Evolutionary conservation across 2,113 vertebrate species (phyloP), one percentile per base, ranked within the genome.

Genomic region (Perognathus longimembris): DNA sequence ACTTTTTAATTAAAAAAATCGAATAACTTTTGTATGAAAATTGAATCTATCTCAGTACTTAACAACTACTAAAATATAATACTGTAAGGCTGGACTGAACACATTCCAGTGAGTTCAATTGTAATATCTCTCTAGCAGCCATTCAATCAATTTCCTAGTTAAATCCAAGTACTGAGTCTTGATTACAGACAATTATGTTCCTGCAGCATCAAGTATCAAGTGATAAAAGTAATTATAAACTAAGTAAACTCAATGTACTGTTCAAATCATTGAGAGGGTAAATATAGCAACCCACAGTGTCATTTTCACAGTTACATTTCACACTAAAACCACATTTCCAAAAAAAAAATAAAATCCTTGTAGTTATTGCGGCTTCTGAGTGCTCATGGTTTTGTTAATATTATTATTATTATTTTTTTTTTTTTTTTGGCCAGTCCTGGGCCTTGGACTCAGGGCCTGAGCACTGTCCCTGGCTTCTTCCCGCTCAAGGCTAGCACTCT

Each of bases 281-380:
- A 94, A 96, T 94, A 96, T 94, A 96, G 86, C 18, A 22, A 32
- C 38, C 30, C 67, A 59, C 80, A 87, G 87, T 95, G 57, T 86
- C 86, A 93, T 96, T 96, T 96, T 96, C 91, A 96, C 86, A 96
- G 90, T 95, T 97, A 89, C 30, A 94, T 94, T 95, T 96, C 95
- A 96, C 96, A 94, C 67, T 76, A 6, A 78, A 93, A 87, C 45
- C 32, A 89, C 80, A 95, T 36, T 90, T n/a, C 88, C 79, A 82
- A 63, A 45, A 87, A 73, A 67, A 54, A 18, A 54, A 54, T 17
- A 15, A 83, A 71, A 70, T 7, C 20, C 5, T 32, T 57, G n/a
- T 87, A 80, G 12, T 83, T 90, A 81, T 95, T 77, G 45, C 63
- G 95, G 59, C 15, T 24, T 88, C 85, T 74, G 86, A 89, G 57